Percentiles rank a stretch among this genome's conserved stretches.
Evolutionary conservation across 2,797 vertebrate species (phyloP).

Genomic region (Thaleichthys pacificus): DNA sequence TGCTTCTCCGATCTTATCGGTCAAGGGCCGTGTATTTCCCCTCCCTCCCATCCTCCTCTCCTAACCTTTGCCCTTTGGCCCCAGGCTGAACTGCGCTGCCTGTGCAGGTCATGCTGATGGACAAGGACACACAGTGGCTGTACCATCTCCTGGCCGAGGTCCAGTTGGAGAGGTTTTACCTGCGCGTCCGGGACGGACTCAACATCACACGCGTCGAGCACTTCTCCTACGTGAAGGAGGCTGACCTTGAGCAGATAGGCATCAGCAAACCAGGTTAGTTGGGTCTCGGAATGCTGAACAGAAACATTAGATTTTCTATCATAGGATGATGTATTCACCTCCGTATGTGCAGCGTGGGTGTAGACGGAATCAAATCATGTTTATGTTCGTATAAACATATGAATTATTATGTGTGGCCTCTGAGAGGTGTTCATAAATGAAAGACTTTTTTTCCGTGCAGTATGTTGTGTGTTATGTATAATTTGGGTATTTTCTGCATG

Average conservation of each 20-base stretch:
- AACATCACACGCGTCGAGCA: constrained; percentile 85
- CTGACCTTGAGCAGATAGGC: constrained; percentile 84
- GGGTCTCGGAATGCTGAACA: neutral
- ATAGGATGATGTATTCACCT: too few species aligned
- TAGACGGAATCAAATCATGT: too few species aligned
- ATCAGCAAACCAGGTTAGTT: constrained; percentile 86
- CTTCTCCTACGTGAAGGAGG: constrained; percentile 83
- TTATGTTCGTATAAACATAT: neutral
- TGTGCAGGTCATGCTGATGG: constrained; percentile 77
- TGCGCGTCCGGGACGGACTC: constrained; percentile 80
- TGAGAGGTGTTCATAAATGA: neutral
- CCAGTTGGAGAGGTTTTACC: constrained; percentile 87
- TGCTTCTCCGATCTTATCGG: neutral
- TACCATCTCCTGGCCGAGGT: constrained; percentile 80
- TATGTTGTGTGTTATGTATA: neutral
- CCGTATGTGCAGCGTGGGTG: too few species aligned
- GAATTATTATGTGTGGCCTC: neutral
- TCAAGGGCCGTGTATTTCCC: neutral
- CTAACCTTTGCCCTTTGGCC: constrained; percentile 8
- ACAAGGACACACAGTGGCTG: constrained; percentile 83
- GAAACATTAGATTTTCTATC: neutral
- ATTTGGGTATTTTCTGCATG: neutral
- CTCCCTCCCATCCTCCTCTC: neutral
- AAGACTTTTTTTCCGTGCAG: neutral
- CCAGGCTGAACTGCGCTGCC: constrained; percentile 10